These are phyloP conservation scores for Psophia crepitans DNA, from an alignment of 2,113 vertebrate species.

Conservation along the genomic window DNA sequence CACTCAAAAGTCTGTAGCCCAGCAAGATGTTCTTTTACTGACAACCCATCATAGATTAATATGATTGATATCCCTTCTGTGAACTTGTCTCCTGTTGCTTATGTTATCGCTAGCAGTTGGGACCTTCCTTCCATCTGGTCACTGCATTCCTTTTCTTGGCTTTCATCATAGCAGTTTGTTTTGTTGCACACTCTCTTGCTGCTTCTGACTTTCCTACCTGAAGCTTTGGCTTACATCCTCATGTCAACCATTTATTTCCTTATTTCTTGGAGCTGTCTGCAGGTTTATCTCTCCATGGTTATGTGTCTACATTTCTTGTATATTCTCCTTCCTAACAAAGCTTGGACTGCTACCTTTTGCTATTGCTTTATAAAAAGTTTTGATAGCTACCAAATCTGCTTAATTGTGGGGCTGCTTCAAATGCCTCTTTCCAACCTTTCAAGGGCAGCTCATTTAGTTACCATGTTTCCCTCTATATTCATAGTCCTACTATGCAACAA, in stretches of 20 bases:
- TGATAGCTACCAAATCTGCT: neutral
- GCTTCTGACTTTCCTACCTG: neutral
- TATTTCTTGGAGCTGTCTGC: neutral
- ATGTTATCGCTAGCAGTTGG: neutral
- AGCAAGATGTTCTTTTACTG: neutral
- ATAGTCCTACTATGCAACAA: neutral
- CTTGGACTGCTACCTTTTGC: neutral
- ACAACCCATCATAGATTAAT: neutral
- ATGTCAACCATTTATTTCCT: neutral
- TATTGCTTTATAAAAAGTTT: neutral
- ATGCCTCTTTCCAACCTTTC: neutral
- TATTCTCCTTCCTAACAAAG: neutral
- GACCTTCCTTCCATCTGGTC: neutral
- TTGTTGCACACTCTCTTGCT: neutral
- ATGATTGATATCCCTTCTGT: neutral
- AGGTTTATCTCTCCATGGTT: neutral
- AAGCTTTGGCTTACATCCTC: neutral
- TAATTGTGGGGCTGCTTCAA: neutral
- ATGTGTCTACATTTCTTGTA: neutral
- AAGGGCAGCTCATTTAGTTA: neutral
- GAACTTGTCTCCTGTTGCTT: neutral
- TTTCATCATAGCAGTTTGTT: neutral
- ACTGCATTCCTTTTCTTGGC: neutral
- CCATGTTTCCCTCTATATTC: neutral
- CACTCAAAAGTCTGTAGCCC: accelerated